phyloP scores from a whole-genome alignment of 1,140 invertebrate genomes.

The Littorina saxatilis region DNA sequence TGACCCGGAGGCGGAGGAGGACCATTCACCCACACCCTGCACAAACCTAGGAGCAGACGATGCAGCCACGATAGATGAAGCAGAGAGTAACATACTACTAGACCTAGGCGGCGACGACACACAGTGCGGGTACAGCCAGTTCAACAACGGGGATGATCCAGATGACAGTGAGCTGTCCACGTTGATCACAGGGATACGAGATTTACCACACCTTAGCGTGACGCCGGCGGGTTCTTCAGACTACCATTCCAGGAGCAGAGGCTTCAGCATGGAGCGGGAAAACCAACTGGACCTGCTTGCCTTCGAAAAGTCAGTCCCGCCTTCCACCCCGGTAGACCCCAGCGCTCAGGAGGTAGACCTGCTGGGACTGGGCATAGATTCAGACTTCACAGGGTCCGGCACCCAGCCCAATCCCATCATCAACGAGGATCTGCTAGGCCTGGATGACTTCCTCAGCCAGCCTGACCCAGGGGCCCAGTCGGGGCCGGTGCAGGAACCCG shows the following conservation, averaged over 20 bases:
- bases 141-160: constrained; percentile 24
- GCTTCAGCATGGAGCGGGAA: constrained; percentile 48
- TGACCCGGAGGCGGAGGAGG: constrained; percentile 4
- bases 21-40: neutral
- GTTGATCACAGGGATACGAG: constrained; percentile 27
- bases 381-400: constrained; percentile 26
- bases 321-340: constrained; percentile 27
- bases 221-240: constrained; percentile 46
- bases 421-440: constrained; percentile 61
- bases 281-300: constrained; percentile 30
- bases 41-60: constrained; percentile 36
- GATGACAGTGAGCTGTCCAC: constrained; percentile 39
- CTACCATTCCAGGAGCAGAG: constrained; percentile 40
- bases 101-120: neutral
- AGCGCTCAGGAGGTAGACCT: constrained; percentile 52
- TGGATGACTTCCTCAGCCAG: constrained; percentile 53
- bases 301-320: constrained; percentile 27
- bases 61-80: constrained; percentile 18
- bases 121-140: constrained; percentile 12
- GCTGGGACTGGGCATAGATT: constrained; percentile 52
- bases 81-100: neutral
- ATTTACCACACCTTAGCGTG: constrained; percentile 37
- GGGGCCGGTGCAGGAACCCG: constrained; percentile 46
- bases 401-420: constrained; percentile 20
- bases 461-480: constrained; percentile 20